phyloP scores from a whole-genome alignment of 2,113 vertebrate genomes.

The Oryzias celebensis region DNA sequence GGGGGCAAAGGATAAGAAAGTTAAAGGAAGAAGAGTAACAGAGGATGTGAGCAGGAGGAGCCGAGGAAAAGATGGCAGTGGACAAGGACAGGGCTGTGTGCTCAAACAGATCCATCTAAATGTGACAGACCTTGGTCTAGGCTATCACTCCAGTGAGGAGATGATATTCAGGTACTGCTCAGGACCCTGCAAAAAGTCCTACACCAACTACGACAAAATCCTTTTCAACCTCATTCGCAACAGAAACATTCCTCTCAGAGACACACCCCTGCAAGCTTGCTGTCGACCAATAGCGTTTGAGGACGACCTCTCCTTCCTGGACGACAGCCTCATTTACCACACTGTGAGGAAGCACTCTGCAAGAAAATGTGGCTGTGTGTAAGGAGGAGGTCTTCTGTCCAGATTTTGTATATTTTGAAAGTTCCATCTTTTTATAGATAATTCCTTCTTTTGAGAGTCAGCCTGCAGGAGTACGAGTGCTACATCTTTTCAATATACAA shows the following conservation, averaged over 20 bases:
- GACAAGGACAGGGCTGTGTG: constrained; percentile 83
- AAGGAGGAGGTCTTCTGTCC: constrained; percentile 12
- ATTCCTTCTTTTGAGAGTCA: constrained; percentile 3
- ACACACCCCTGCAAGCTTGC: constrained; percentile 84
- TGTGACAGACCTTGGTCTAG: constrained; percentile 90
- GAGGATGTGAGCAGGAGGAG: constrained; percentile 42
- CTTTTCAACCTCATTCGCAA: constrained; percentile 85
- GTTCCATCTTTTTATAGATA: background rate
- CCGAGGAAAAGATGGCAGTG: constrained; percentile 61
- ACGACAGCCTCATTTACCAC: constrained; percentile 91
- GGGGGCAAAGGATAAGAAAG: constrained; percentile 49
- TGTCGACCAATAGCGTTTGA: constrained; percentile 91
- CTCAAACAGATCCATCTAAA: constrained; percentile 91
- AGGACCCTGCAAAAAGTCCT: constrained; percentile 88
- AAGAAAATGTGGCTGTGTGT: constrained; percentile 91
- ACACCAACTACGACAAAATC: constrained; percentile 94
- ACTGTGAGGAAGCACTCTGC: constrained; percentile 93
- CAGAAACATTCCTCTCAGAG: constrained; percentile 80
- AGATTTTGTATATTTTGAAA: constrained; percentile 2
- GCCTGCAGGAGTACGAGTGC: background rate
- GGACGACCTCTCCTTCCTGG: constrained; percentile 92
- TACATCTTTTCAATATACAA: constrained; percentile 3
- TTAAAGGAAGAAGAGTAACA: constrained; percentile 69
- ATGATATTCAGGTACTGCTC: constrained; percentile 94
- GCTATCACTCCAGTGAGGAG: constrained; percentile 91